phyloP scores from a whole-genome alignment of 2,888 invertebrate species.

The Brachyptera risi region DNA sequence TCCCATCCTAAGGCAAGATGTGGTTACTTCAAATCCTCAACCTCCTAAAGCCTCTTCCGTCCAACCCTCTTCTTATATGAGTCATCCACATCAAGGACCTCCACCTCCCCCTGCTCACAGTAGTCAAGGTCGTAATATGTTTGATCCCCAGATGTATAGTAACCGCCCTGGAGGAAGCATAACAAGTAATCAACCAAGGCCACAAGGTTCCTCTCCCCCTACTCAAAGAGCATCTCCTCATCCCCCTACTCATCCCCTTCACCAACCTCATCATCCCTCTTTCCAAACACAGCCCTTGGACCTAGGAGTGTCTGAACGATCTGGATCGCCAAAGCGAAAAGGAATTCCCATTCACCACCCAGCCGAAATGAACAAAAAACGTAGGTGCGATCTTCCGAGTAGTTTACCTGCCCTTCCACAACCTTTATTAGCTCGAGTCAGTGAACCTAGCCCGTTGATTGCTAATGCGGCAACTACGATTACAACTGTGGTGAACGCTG shows the following conservation, averaged over 20 bases:
- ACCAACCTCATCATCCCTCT: slow-evolving; percentile 43
- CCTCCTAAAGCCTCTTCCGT: slow-evolving; percentile 53
- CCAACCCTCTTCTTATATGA: slow-evolving; percentile 51
- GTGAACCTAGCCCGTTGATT: slow-evolving; percentile 65
- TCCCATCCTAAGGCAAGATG: slow-evolving; percentile 50
- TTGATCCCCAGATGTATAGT: slow-evolving; percentile 39
- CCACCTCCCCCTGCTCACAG: slow-evolving; percentile 50
- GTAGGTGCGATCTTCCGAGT: slow-evolving; percentile 38
- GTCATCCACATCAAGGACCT: slow-evolving; percentile 44
- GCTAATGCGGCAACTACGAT: slow-evolving; percentile 53
- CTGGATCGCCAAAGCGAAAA: slow-evolving; percentile 59
- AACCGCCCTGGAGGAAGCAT: slow-evolving; percentile 37
- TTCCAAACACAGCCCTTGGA: slow-evolving; percentile 77
- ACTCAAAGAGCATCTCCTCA: slow-evolving; percentile 29
- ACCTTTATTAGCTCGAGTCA: slow-evolving; percentile 54
- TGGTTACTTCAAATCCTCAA: slow-evolving; percentile 46
- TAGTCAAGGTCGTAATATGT: slow-evolving; percentile 41
- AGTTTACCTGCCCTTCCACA: too few species aligned
- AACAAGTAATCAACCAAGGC: slow-evolving; percentile 20
- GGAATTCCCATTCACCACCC: slow-evolving; percentile 50
- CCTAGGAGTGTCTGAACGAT: slow-evolving; percentile 56
- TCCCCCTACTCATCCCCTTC: slow-evolving; percentile 41
- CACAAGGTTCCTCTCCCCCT: slow-evolving; percentile 29
- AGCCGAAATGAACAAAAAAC: slow-evolving; percentile 53
- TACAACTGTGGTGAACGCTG: slow-evolving; percentile 63